Conservation (phyloP, 2,888 invertebrate species). For the Dryocosmus kuriphilus region DNA sequence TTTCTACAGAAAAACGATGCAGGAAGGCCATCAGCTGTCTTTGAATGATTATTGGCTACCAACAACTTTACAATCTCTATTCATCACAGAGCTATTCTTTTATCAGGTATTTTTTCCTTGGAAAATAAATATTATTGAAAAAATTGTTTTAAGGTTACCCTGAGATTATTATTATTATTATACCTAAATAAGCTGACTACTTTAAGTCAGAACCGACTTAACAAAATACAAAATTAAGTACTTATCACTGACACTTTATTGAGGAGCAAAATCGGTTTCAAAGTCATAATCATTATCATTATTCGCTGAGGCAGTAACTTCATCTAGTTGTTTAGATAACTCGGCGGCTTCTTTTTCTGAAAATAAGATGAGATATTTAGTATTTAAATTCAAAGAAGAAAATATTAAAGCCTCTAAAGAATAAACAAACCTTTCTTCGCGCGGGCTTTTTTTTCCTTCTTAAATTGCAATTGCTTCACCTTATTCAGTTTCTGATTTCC, state of each 20-base stretch:
- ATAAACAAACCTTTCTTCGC: constrained; percentile 74
- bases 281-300: constrained; percentile 82
- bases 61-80: too few relatives aligned
- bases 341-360: constrained; percentile 83
- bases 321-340: constrained; percentile 83
- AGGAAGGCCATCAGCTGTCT: too few relatives aligned
- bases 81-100: too few relatives aligned
- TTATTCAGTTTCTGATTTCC: constrained; percentile 84
- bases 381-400: constrained; percentile 42
- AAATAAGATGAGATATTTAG: constrained; percentile 52
- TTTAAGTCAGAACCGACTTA: neutral
- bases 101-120: too few relatives aligned
- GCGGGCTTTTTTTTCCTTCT: constrained; percentile 83
- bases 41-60: too few relatives aligned
- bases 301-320: constrained; percentile 64
- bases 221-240: neutral
- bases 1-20: too few relatives aligned
- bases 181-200: neutral
- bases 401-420: constrained; percentile 27
- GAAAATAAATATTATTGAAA: too few relatives aligned
- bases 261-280: constrained; percentile 79
- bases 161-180: too few relatives aligned
- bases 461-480: constrained; percentile 82
- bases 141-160: too few relatives aligned
- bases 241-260: constrained; percentile 31